Evolutionary conservation across 2,888 invertebrate species (phyloP), one percentile per base, ranked within the genome.

Genomic region (Oxytorus armatus): DNA sequence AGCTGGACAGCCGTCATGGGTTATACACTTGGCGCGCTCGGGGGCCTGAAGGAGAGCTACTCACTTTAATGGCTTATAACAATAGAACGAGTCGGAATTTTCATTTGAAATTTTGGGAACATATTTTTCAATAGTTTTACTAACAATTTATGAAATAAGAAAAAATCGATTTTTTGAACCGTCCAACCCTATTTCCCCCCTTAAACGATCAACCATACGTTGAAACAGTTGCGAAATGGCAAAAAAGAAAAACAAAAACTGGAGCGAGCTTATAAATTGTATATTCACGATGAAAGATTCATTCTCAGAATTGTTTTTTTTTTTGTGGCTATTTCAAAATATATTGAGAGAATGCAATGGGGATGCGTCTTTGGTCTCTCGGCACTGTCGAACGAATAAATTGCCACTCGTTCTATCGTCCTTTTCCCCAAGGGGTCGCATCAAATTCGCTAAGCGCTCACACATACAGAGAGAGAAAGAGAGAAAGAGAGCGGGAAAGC

Each of bases 371-470:
- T 68, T 61, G 61, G 51, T 25, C 51, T 57, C 47, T 29, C 36
- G 39, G 53, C 44, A 75, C 70, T 79, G 69, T 57, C 63, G 57
- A 47, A 25, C 57, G 57, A 79, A 79, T 79, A 79, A 79, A 79
- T 79, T 72, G 76, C 53, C 59, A 47, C 72, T 79, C 36, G 72
- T 66, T 59, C 53, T 36, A 39, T 36, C 29, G 51, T 53, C 57
- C 11, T 29, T 57, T 70, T 70, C 39, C 65, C 70, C n/a, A 10
- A 75, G 65, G 65, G 70, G 49, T 14, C 23, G 33, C 69, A 65
- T 51, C 57, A 49, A 14, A 70, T 66, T 75, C 69, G 70, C 57
- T 57, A 65, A 79, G 53, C 72, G 65, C 66, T 42, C 16, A 11
- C 7, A 21, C 14, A 11, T 25, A 53, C 11, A 42, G 44, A 29